phyloP scores from a whole-genome alignment of 2,113 vertebrate species.

The Takifugu bimaculatus region DNA sequence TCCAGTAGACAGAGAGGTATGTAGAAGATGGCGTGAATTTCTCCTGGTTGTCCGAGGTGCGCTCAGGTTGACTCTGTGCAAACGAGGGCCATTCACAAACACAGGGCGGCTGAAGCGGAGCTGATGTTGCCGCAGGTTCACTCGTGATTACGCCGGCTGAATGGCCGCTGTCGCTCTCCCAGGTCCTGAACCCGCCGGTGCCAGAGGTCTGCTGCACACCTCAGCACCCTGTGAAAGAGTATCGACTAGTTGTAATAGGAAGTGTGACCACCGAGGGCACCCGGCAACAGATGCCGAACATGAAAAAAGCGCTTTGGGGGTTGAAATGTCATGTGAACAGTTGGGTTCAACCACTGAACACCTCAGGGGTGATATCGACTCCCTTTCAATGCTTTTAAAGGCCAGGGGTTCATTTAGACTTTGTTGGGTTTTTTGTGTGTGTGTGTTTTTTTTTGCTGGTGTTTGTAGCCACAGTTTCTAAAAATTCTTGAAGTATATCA shows the following conservation, averaged over 20 bases:
- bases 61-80: constrained; percentile 24
- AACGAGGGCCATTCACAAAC: constrained; percentile 10
- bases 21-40: not conserved
- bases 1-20: too few species aligned
- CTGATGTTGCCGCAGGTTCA: constrained; percentile 17
- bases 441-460: constrained; percentile 16
- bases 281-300: constrained; percentile 56
- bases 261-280: constrained; percentile 64
- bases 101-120: not conserved
- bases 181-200: constrained; percentile 66
- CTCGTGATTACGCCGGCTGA: constrained; percentile 45
- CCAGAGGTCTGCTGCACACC: constrained; percentile 57
- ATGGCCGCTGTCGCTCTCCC: constrained; percentile 61
- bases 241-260: constrained; percentile 72
- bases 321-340: constrained; percentile 77
- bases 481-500: constrained; percentile 44
- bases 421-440: constrained; percentile 45
- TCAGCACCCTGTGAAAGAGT: constrained; percentile 60
- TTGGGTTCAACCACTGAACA: constrained; percentile 76
- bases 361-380: constrained; percentile 73
- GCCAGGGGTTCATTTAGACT: constrained; percentile 60
- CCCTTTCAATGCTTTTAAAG: constrained; percentile 69
- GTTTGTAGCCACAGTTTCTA: constrained; percentile 55
- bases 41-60: constrained; percentile 6
- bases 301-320: constrained; percentile 62